These are phyloP conservation scores for Antidorcas marsupialis DNA, from an alignment of 2,113 vertebrate genomes.

Conservation along the genomic window DNA sequence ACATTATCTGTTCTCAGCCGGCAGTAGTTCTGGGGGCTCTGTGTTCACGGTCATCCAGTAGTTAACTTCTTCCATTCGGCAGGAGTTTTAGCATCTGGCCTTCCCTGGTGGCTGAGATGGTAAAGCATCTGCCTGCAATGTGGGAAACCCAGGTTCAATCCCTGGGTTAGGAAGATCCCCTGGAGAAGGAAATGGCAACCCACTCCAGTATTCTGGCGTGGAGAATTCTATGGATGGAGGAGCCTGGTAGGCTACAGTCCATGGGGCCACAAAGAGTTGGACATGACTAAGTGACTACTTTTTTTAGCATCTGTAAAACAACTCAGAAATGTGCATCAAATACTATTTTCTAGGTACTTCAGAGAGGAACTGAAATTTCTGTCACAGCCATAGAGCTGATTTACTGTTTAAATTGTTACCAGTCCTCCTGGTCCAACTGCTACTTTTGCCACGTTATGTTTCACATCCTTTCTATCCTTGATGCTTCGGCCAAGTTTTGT, in stretches of 20 bases:
- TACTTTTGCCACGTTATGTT: background rate
- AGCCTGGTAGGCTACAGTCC: too few species aligned
- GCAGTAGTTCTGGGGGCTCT: background rate
- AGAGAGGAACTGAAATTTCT: background rate
- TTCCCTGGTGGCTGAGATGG: background rate
- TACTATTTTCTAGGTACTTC: background rate
- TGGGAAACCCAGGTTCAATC: too few species aligned
- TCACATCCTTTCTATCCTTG: background rate
- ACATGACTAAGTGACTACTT: background rate
- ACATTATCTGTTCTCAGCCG: background rate
- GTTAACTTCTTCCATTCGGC: background rate
- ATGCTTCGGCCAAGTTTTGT: background rate
- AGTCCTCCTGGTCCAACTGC: background rate
- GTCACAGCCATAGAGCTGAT: background rate
- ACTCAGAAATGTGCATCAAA: background rate
- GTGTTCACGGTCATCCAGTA: background rate
- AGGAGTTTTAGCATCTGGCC: background rate
- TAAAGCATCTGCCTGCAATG: too few species aligned
- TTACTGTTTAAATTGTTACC: background rate
- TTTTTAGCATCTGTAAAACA: background rate
- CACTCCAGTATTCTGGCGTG: too few species aligned
- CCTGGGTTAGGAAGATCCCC: too few species aligned
- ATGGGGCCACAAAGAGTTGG: background rate
- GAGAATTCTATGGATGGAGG: too few species aligned
- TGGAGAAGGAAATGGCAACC: too few species aligned